Evolutionary conservation across 2,113 vertebrate genomes (phyloP), one percentile per base, ranked within the genome.

Genomic region (Oenanthe oenanthe): DNA sequence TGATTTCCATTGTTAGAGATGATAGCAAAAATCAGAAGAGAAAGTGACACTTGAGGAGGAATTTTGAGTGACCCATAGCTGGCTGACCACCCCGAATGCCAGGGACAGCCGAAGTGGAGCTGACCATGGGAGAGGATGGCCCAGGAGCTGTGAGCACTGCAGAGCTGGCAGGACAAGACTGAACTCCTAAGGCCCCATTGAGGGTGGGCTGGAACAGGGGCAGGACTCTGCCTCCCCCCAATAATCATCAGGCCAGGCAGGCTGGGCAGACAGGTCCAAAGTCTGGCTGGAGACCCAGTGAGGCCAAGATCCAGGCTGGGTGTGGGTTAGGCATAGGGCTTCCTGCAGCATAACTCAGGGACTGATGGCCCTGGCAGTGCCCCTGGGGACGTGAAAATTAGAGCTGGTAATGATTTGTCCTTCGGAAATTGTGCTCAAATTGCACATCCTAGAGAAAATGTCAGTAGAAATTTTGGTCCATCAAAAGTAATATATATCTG

Each of bases 51-150:
- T 40, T 85, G 48, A 42, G 34, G 14, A 60, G 20, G 31, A 72
- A 45, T 92, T 81, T 47, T 0, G 0, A 12, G 22, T 60, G 36
- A 68, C 29, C 1, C 0, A 2, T 62, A 58, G 12, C 28, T 2
- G 3, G 1, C 14, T 45, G 56, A 48, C 22, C 20, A 25, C 31
- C 42, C 17, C n/a, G 50, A 83, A 36, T 24, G 18, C 5, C 26
- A 42, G 17, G 51, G 15, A 67, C 24, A 45, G 28, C 15, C 4
- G 5, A 28, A 61, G 12, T 24, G 24, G 13, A 13, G 24, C 50
- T 77, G 65, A 10, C 10, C 16, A 2, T 0, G 2, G 5, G 6
- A 3, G 5, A 68, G 16, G 34, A 34, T 72, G 26, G 45, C 10
- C 22, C 16, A 40, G 34, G 61, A 63, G 6, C 32, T 82, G 42